Percentiles rank a stretch among this genome's conserved stretches.
These are phyloP conservation scores for Clarias gariepinus DNA, from an alignment of 2,113 vertebrate genomes.

Conservation along the genomic window DNA sequence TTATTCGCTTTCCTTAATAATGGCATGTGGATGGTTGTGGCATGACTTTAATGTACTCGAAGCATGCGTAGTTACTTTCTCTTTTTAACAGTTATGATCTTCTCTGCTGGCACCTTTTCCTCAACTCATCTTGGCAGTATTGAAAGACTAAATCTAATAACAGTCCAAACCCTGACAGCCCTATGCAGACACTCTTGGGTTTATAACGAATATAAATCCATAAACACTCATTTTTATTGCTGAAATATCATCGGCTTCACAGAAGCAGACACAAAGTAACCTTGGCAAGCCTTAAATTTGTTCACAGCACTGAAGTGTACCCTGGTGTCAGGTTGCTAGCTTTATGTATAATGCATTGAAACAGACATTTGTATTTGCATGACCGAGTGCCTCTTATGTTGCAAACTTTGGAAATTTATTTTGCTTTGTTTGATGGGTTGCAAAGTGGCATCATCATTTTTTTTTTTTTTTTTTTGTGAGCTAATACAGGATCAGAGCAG, in stretches of 20 bases:
- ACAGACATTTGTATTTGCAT: background rate
- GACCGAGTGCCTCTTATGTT: background rate
- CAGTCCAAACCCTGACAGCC: constrained; percentile 22
- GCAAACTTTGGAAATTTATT: background rate
- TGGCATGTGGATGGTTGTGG: background rate
- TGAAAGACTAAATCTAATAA: constrained; percentile 35
- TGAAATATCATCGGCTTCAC: constrained; percentile 30
- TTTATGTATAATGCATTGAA: constrained; percentile 9
- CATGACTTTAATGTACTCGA: constrained; percentile 17
- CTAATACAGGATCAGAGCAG: background rate
- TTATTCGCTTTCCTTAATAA: background rate
- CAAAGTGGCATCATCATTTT: background rate
- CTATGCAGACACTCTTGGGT: constrained; percentile 29
- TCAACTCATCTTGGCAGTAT: constrained; percentile 12
- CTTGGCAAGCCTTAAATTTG: constrained; percentile 5
- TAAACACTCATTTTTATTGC: constrained; percentile 32
- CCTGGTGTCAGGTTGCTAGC: background rate
- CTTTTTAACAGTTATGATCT: constrained; percentile 11
- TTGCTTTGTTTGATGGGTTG: background rate
- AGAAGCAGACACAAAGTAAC: constrained; percentile 18
- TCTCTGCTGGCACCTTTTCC: background rate
- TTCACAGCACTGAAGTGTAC: background rate
- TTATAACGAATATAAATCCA: constrained; percentile 41
- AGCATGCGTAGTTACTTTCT: background rate
- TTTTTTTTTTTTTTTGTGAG: background rate